Evolutionary conservation across 2,113 vertebrate species (phyloP).

Genomic region (human (Homo sapiens)): DNA sequence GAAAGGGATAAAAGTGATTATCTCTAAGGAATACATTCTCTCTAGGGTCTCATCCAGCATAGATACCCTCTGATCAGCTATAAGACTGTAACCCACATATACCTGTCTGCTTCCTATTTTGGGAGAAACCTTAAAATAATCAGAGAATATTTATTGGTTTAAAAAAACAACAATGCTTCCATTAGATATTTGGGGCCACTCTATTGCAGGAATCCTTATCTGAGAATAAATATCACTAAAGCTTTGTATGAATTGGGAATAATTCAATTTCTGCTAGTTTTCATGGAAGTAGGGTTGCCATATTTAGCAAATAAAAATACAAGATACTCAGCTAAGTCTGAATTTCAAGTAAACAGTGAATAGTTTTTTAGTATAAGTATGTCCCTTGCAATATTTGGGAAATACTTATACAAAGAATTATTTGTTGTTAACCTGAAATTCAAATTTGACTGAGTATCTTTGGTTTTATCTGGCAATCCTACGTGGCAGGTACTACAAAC

Average conservation of each 20-base stretch:
- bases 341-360: conserved; percentile 25
- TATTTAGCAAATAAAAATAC: conserved; percentile 37
- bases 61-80: neutral
- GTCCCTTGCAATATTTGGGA: neutral
- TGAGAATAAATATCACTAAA: conserved; percentile 8
- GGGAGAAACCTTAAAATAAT: neutral
- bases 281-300: neutral
- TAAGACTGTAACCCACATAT: neutral
- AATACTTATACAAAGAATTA: conserved; percentile 1
- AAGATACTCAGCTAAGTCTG: neutral
- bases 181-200: neutral
- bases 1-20: neutral
- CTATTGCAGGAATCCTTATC: neutral
- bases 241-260: neutral
- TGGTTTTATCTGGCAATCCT: neutral
- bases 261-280: conserved; percentile 43
- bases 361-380: neutral
- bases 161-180: neutral
- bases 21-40: neutral
- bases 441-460: neutral
- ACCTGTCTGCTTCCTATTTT: neutral
- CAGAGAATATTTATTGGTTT: neutral
- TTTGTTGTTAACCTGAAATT: conserved; percentile 12
- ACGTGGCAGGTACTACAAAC: neutral
- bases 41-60: neutral